phyloP scores from a whole-genome alignment of 2,797 vertebrate species.

The Leptodactylus fallax region DNA sequence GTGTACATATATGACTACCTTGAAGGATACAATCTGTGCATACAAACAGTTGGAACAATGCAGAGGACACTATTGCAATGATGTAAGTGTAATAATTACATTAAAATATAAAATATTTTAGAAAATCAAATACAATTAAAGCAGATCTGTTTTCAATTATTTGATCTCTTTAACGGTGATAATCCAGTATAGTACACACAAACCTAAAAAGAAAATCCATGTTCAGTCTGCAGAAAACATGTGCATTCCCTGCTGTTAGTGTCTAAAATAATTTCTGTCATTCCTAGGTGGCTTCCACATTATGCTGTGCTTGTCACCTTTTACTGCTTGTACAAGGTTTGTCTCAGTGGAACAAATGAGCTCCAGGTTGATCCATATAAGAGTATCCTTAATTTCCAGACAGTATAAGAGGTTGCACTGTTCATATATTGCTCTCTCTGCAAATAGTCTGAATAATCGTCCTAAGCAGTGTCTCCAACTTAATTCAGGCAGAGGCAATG shows the following conservation, averaged over 20 bases:
- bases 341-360: conserved; percentile 1
- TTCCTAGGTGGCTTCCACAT: neutral
- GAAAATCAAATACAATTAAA: no score
- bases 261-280: neutral
- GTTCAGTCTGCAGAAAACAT: neutral
- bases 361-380: neutral
- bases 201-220: neutral
- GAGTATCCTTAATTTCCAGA: neutral
- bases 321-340: neutral
- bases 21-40: no score
- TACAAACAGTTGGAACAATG: no score
- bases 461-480: neutral
- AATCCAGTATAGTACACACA: no score
- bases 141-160: no score
- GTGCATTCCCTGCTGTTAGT: neutral
- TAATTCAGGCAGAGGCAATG: neutral
- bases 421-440: neutral
- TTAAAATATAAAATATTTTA: no score
- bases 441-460: neutral
- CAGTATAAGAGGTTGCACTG: neutral
- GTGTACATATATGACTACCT: no score
- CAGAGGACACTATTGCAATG: no score
- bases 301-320: neutral
- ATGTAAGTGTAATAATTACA: no score
- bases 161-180: no score